phyloP scores from a whole-genome alignment of 2,113 vertebrate genomes.

The Fulica atra region DNA sequence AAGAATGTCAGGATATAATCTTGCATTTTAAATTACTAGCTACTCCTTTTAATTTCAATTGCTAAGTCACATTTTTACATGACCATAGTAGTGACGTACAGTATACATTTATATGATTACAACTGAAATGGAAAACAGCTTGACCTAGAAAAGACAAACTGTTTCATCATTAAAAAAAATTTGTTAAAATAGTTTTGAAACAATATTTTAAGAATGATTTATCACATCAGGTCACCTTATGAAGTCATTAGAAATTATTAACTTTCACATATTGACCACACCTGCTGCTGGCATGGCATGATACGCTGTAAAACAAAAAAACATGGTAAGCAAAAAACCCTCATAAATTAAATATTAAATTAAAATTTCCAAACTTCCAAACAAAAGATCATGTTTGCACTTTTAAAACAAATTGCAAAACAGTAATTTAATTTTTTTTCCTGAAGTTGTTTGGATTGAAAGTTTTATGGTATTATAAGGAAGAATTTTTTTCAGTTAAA shows the following conservation, averaged over 20 bases:
- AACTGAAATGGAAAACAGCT: neutral
- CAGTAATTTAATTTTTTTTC: neutral
- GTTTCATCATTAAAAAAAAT: neutral
- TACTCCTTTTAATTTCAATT: neutral
- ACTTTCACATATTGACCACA: constrained; percentile 24
- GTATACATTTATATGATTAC: neutral
- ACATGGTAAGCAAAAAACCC: neutral
- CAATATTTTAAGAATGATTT: neutral
- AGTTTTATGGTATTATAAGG: neutral
- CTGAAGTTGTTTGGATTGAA: neutral
- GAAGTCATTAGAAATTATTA: neutral
- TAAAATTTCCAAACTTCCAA: neutral
- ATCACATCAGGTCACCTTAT: neutral
- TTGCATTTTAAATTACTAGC: neutral
- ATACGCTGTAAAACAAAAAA: neutral
- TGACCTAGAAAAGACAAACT: neutral
- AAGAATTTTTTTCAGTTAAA: neutral
- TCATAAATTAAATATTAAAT: neutral
- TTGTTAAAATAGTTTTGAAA: neutral
- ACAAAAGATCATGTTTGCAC: neutral
- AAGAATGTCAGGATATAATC: neutral
- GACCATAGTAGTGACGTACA: neutral
- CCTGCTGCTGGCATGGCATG: neutral
- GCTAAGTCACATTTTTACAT: neutral
- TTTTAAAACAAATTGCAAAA: neutral